Evolutionary conservation across 2,113 vertebrate genomes (phyloP).

Genomic region (Aspiorhynchus laticeps): DNA sequence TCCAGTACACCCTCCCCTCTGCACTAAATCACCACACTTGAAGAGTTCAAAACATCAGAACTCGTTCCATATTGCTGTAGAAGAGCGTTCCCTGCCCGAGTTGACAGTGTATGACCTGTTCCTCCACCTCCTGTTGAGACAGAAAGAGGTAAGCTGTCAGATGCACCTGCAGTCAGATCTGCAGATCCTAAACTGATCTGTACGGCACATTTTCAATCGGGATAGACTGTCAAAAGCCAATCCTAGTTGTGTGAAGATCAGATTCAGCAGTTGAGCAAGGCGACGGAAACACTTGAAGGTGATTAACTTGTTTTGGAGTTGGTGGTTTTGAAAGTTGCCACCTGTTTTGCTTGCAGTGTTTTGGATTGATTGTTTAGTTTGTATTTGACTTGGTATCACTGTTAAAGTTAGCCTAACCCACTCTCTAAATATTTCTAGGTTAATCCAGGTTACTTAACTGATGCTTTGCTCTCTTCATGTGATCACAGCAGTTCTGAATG

Average conservation of each 20-base stretch:
- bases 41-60: conserved; percentile 59
- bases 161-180: conserved; percentile 17
- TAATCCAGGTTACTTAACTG: not conserved
- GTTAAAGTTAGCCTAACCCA: not conserved
- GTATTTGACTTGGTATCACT: not conserved
- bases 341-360: not conserved
- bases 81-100: conserved; percentile 8
- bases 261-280: not conserved
- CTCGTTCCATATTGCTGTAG: conserved; percentile 48
- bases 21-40: conserved; percentile 60
- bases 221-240: not conserved
- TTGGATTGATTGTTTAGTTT: not conserved
- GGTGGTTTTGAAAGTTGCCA: not conserved
- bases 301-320: not conserved
- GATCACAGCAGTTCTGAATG: not conserved
- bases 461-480: not conserved
- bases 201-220: not conserved
- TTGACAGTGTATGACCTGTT: not conserved
- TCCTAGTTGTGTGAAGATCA: conserved; percentile 19
- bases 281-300: not conserved
- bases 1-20: conserved; percentile 46
- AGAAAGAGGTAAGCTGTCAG: conserved; percentile 41
- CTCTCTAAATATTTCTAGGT: not conserved
- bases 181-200: not conserved
- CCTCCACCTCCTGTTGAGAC: not conserved